phyloP scores from a whole-genome alignment of 2,888 invertebrate species.

The Nomada fucata region DNA sequence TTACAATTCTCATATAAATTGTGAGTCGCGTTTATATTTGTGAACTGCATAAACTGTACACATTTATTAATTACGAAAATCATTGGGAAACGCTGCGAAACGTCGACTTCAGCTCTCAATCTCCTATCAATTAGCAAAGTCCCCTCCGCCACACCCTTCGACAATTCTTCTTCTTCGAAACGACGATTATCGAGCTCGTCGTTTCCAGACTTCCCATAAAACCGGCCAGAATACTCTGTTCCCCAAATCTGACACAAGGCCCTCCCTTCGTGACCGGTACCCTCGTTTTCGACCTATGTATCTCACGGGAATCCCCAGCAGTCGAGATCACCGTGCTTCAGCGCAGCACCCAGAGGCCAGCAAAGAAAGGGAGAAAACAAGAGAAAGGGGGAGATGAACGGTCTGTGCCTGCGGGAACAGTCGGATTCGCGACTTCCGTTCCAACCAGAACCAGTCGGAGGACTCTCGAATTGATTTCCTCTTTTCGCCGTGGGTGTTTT shows the following conservation, averaged over 20 bases:
- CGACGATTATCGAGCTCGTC: conserved; percentile 14
- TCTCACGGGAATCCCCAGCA: conserved; percentile 18
- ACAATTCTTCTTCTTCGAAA: not conserved
- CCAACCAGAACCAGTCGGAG: conserved; percentile 49
- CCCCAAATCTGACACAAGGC: not conserved
- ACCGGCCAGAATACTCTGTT: not conserved
- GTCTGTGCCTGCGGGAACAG: conserved; percentile 43
- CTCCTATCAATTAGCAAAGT: not conserved
- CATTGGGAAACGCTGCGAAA: too few species aligned
- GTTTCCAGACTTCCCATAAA: conserved; percentile 7
- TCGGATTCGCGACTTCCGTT: conserved; percentile 66
- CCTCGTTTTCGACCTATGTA: conserved; percentile 9
- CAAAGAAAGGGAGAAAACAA: not conserved
- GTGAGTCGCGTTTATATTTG: too few species aligned
- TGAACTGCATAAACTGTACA: too few species aligned
- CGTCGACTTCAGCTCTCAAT: not conserved
- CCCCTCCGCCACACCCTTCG: not conserved
- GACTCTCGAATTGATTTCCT: conserved; percentile 68
- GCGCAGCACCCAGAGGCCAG: too few species aligned
- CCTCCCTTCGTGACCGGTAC: conserved; percentile 4
- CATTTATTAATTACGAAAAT: too few species aligned
- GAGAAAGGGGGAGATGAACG: conserved; percentile 10
- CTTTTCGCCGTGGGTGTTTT: conserved; percentile 70
- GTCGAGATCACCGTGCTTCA: not conserved
- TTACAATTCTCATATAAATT: too few species aligned